Percentiles rank a stretch among this genome's conserved stretches.
Conservation (phyloP, 2,888 invertebrate genomes). For the Prostheceraeus crozeri region DNA sequence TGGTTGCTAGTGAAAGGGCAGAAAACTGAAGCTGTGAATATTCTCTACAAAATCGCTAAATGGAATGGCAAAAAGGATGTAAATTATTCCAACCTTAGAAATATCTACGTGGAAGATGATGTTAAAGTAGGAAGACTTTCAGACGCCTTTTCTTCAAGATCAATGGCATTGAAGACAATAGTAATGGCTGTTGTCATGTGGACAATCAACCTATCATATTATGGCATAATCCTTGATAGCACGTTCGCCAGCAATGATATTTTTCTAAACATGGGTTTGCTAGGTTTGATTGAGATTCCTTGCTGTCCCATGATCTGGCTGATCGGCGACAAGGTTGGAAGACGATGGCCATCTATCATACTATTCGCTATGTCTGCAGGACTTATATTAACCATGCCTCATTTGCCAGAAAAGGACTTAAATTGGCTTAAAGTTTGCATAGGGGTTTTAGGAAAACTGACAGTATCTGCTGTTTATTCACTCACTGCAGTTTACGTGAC, state of each 20-base stretch:
- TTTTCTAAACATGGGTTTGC: conserved; percentile 27
- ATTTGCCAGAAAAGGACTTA: too few species aligned
- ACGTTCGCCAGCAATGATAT: conserved; percentile 30
- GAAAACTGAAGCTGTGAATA: conserved; percentile 6
- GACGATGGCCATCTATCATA: conserved; percentile 13
- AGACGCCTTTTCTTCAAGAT: conserved; percentile 17
- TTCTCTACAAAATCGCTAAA: conserved; percentile 1
- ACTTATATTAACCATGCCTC: conserved; percentile 6
- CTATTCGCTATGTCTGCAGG: too few species aligned
- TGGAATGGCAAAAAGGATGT: conserved; percentile 10
- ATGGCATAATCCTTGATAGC: conserved; percentile 8
- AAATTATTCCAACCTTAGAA: too few species aligned
- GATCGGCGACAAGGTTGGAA: conserved; percentile 16
- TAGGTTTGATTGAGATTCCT: conserved; percentile 29
- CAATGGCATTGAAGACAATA: conserved; percentile 22
- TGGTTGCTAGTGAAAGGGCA: conserved; percentile 29
- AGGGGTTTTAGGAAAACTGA: conserved; percentile 30
- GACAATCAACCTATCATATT: conserved; percentile 13
- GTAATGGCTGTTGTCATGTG: conserved; percentile 13
- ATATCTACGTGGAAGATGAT: too few species aligned
- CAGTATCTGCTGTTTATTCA: conserved; percentile 28
- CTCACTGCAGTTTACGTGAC: conserved; percentile 27
- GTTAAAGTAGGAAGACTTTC: conserved; percentile 26
- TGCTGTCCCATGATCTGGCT: conserved; percentile 15
- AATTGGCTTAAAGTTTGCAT: conserved; percentile 26